Evolutionary conservation across 2,797 vertebrate genomes (phyloP).

Genomic region (Sebastes kiyomatsui): DNA sequence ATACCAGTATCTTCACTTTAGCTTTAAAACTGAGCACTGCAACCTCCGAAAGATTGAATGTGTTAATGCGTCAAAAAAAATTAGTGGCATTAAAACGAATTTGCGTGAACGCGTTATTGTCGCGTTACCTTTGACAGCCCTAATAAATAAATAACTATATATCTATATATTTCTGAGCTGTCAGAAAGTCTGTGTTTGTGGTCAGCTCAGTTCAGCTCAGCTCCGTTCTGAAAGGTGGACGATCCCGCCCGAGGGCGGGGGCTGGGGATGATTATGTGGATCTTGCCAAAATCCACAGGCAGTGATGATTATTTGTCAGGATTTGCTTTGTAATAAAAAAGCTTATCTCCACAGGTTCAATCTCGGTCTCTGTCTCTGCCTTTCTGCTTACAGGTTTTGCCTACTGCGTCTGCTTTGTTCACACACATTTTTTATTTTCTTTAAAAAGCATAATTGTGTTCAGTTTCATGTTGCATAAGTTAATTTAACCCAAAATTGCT

Average conservation of each 20-base stretch:
- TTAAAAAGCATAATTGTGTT: neutral
- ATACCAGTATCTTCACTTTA: too few relatives aligned
- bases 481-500: neutral
- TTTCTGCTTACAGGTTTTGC: conserved; percentile 36
- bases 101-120: too few relatives aligned
- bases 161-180: neutral
- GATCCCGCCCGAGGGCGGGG: conserved; percentile 39
- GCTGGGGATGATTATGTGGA: conserved; percentile 67
- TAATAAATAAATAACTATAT: too few relatives aligned
- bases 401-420: conserved; percentile 19
- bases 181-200: conserved; percentile 13
- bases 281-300: conserved; percentile 76
- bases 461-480: neutral
- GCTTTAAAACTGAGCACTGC: too few relatives aligned
- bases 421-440: neutral
- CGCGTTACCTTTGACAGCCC: too few relatives aligned
- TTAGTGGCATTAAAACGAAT: too few relatives aligned
- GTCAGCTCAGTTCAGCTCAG: conserved; percentile 28
- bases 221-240: conserved; percentile 50
- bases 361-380: conserved; percentile 47
- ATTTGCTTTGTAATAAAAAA: conserved; percentile 75
- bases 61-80: rapidly evolving
- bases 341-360: conserved; percentile 76
- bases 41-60: too few relatives aligned
- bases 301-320: conserved; percentile 73